phyloP scores from a whole-genome alignment of 2,797 vertebrate species.

The Malurus splendens region DNA sequence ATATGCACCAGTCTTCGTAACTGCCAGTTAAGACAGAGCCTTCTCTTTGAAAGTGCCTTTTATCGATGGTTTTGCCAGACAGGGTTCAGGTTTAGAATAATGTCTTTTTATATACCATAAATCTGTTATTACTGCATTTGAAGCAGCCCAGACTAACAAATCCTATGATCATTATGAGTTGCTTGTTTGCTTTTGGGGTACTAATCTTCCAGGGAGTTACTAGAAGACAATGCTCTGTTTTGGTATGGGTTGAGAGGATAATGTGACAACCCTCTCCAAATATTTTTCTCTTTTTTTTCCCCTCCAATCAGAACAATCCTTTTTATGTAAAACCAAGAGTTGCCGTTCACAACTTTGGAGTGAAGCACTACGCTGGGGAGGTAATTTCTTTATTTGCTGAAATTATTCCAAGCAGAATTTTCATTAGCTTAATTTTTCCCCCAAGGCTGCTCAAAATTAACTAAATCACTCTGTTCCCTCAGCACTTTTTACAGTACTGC shows the following conservation, averaged over 20 bases:
- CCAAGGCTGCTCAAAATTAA: conserved; percentile 5
- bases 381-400: conserved; percentile 68
- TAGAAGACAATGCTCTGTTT: neutral
- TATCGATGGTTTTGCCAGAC: conserved; percentile 1
- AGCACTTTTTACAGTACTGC: neutral
- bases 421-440: conserved; percentile 41
- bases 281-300: neutral
- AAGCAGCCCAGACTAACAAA: conserved; percentile 29
- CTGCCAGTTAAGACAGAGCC: neutral
- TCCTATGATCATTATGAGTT: conserved; percentile 4
- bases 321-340: conserved; percentile 96
- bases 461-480: neutral
- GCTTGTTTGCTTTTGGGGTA: neutral
- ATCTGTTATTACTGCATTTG: conserved; percentile 13
- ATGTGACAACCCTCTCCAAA: neutral
- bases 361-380: conserved; percentile 95
- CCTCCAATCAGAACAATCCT: conserved; percentile 82
- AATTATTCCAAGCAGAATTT: neutral
- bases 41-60: neutral
- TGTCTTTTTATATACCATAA: neutral
- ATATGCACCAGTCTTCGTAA: neutral
- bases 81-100: conserved; percentile 2
- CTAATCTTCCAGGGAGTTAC: neutral
- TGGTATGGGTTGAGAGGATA: neutral
- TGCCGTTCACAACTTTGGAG: conserved; percentile 90